Base-by-base conservation (phyloP, 2,888 invertebrate genomes). In the Pemphredon lugubris region DNA sequence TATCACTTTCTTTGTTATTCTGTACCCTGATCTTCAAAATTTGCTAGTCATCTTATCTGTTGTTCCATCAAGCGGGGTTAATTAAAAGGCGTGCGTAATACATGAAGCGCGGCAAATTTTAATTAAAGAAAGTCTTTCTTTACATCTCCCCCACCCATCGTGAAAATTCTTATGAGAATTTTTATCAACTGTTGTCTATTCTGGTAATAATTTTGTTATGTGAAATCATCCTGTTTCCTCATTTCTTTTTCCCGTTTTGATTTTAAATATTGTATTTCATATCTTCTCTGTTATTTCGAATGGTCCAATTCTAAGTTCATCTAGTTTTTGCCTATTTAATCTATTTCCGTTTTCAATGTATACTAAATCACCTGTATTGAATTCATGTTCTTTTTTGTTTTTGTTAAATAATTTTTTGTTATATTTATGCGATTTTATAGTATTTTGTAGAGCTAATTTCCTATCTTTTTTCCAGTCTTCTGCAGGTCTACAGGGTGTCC, bases 261-360 rank as follows among this genome's bases (percentile, higher is more conserved):
- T 32, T 13, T 16, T 48, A 23, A 18, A 58, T 13, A 58, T 47
- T 18, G 47, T 39, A 18, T 48, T 39, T 48, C 48, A 59, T 47
- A 59, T 48, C 20, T 37, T 58, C 13, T 59, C 40, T 16, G 18
- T 7, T 9, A 59, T 40, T 1, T 30, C n/a, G 14, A n/a, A 48
- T 3, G 58, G 58, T 23, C 39, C 58, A 9, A 58, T 58, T 48
- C n/a, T 47, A n/a, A 58, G 6, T 39, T 58, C 58, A 6, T 58
- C 48, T 32, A 48, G 1, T 57, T 58, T 58, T 23, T 30, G 47
- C 1, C 48, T 37, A 14, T 58, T 58, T 21, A 58, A 21, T 13
- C n/a, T 7, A 48, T 58, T 58, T 40, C 48, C 58, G 11, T 58
- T 58, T 11, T 37, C 18, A 6, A 58, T 16, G 9, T 48, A 58